phyloP scores from a whole-genome alignment of 1,140 invertebrate species.

The Nasonia giraulti region DNA sequence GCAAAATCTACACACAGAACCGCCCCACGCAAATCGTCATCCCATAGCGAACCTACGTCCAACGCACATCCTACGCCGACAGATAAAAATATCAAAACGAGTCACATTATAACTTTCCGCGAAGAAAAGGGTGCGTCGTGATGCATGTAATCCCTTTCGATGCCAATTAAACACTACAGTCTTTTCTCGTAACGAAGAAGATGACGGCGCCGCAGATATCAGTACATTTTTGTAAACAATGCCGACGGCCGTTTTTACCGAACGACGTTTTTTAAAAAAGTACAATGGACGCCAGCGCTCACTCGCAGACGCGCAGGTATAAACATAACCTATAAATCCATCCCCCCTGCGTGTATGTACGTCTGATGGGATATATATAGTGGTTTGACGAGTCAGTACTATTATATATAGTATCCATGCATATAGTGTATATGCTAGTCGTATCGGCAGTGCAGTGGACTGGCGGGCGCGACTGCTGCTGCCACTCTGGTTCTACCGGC shows the following conservation, averaged over 20 bases:
- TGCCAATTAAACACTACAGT: neutral
- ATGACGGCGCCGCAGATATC: neutral
- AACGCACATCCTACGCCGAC: neutral
- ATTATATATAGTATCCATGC: too few species aligned
- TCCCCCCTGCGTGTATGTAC: neutral
- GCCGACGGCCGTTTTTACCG: conserved; percentile 13
- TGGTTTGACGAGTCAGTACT: neutral
- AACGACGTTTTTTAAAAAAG: conserved; percentile 33
- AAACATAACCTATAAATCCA: conserved; percentile 46
- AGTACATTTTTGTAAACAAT: conserved; percentile 30
- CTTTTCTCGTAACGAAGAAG: neutral
- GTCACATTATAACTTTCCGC: neutral
- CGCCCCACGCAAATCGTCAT: neutral
- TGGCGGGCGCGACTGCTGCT: too few species aligned
- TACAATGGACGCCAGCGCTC: conserved; percentile 38
- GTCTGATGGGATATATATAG: neutral
- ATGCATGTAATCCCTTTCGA: neutral
- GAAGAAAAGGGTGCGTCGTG: neutral
- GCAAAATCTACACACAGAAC: neutral
- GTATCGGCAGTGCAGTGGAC: too few species aligned
- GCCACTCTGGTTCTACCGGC: neutral
- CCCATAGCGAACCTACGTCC: neutral
- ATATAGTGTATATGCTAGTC: neutral
- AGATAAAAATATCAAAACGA: conserved; percentile 8
- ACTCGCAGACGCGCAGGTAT: conserved; percentile 30